Conservation (phyloP, 2,113 vertebrate species). For the Spilogale gracilis region DNA sequence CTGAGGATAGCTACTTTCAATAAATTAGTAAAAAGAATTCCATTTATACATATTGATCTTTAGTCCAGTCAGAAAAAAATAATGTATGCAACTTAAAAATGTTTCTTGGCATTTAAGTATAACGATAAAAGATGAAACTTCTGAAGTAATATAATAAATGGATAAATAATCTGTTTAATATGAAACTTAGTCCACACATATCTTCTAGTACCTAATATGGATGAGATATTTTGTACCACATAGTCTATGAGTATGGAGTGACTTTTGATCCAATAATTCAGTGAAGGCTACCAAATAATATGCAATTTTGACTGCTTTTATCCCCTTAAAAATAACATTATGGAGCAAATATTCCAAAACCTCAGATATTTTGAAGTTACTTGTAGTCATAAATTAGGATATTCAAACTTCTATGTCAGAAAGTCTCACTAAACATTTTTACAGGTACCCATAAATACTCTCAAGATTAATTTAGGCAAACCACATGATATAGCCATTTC, state of each 20-base stretch:
- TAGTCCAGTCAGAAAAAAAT: background rate
- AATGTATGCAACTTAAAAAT: background rate
- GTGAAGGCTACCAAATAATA: background rate
- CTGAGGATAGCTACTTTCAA: background rate
- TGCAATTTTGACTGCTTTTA: background rate
- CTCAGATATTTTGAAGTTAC: constrained; percentile 1
- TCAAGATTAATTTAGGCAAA: background rate
- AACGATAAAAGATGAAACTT: background rate
- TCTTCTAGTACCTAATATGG: background rate
- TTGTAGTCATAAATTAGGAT: background rate
- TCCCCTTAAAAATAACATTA: background rate
- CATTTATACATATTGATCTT: background rate
- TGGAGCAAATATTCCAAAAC: background rate
- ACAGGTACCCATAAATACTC: background rate
- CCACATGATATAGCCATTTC: background rate
- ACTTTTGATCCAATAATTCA: background rate
- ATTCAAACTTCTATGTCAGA: background rate
- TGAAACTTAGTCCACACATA: background rate
- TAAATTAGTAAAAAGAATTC: background rate
- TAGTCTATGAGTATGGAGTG: background rate
- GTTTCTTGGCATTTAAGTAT: background rate
- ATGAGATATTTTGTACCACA: background rate
- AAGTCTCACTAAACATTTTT: background rate
- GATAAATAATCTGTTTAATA: background rate
- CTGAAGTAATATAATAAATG: background rate